Evolutionary conservation across 2,797 vertebrate species (phyloP), one percentile per base, ranked within the genome.

Genomic region (Carcharodon carcharias): DNA sequence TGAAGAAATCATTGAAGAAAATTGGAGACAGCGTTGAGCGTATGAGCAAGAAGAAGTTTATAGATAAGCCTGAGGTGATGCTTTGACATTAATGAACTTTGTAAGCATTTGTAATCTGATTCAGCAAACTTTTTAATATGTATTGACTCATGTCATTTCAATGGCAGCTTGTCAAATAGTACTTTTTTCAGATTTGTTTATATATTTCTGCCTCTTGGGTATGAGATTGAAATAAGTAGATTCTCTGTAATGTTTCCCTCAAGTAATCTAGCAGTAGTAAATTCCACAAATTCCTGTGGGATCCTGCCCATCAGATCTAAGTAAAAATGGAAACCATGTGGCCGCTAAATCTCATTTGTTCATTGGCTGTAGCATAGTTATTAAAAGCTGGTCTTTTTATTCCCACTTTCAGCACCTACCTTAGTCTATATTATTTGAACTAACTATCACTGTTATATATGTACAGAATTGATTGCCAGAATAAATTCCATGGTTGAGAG

Each of bases 31-130:
- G 98, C 96, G 98, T 99, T 77, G 99, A 97, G 97, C 98, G 98
- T 97, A 97, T 99, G 96, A 97, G 97, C 56, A 99, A 99, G 98
- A 99, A 99, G 98, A 99, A 99, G 97, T 99, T 99, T 98, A 98
- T 98, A 0, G 99, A 99, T 95, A 99, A 99, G 77, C 98, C 99
- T n/a, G 98, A 99, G 98, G 99, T 99, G 96, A 97, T 94, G 85
- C 77, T 96, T 31, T 96, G 82, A 93, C 2, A 35, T 31, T 95
- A 56, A 73, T 56, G 69, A 73, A 28, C 23, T 73, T 73, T 11
- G 5, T 73, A 61, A 0, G 40, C 1, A 4, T 69, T 71, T 77
- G 94, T 12, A 93, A 26, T 23, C 7, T 45, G 67, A 23, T 45
- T 93, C n/a, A 65, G 0, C 40, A 9, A 85, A 28, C n/a, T 26